Percentiles rank a stretch among this genome's conserved stretches.
phyloP scores from a whole-genome alignment of 2,113 vertebrate genomes.

The Paracanthobrama guichenoti region DNA sequence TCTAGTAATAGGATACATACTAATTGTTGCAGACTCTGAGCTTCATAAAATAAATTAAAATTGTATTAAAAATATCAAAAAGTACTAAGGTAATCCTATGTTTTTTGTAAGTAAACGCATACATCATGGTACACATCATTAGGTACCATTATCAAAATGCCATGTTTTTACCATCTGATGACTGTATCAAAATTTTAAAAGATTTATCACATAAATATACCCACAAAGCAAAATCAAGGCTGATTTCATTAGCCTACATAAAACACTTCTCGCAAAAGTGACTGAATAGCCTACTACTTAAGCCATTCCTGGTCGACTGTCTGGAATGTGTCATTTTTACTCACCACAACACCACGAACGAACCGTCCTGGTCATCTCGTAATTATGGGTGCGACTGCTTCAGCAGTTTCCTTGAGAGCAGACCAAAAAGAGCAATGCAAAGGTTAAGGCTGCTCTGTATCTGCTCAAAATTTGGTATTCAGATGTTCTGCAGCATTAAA shows the following conservation, averaged over 20 bases:
- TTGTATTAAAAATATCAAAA: background rate
- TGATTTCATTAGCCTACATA: background rate
- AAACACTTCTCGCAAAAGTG: background rate
- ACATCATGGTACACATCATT: background rate
- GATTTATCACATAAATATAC: background rate
- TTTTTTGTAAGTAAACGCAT: background rate
- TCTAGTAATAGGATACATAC: background rate
- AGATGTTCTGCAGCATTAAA: background rate
- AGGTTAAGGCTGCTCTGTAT: background rate
- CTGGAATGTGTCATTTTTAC: background rate
- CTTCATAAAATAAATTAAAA: background rate
- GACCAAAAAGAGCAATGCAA: background rate
- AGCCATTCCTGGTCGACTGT: background rate
- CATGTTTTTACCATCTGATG: background rate
- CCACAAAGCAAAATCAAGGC: background rate
- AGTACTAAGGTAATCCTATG: background rate
- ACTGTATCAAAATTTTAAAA: background rate
- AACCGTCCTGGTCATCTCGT: background rate
- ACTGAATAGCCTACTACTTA: background rate
- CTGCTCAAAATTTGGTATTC: background rate
- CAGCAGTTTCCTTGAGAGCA: slow-evolving; percentile 13
- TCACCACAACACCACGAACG: background rate
- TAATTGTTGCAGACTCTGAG: background rate
- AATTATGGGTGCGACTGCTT: background rate
- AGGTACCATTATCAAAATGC: background rate